Evolutionary conservation across 2,113 vertebrate species (phyloP).

Genomic region (Gyps fulvus): DNA sequence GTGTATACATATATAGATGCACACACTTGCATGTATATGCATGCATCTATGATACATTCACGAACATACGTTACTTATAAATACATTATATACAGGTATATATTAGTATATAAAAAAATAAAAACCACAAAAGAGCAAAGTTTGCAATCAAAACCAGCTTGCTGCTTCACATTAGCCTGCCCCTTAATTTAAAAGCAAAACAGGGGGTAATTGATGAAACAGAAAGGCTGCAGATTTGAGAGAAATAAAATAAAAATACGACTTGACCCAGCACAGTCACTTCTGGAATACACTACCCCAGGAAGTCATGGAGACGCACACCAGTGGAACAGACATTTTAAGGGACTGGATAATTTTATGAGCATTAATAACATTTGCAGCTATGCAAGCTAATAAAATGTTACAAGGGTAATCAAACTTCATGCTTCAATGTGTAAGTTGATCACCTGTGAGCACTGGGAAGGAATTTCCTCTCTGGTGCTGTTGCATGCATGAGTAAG

Average conservation of each 20-base stretch:
- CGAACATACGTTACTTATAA: not conserved
- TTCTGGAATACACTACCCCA: constrained; percentile 35
- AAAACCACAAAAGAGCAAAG: not conserved
- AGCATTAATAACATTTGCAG: constrained; percentile 70
- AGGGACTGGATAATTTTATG: constrained; percentile 65
- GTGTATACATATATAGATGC: no score
- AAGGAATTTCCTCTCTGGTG: constrained; percentile 59
- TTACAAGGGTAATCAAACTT: constrained; percentile 68
- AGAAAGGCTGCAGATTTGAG: not conserved
- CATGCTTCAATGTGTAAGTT: constrained; percentile 57
- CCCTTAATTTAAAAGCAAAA: not conserved
- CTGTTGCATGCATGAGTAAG: not conserved
- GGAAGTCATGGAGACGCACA: constrained; percentile 30
- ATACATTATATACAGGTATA: not conserved
- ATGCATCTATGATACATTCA: not conserved
- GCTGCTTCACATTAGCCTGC: not conserved
- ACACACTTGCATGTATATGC: not conserved
- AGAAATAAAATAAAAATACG: constrained; percentile 27
- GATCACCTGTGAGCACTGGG: constrained; percentile 48
- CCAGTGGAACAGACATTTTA: constrained; percentile 52
- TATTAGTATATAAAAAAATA: not conserved
- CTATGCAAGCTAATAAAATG: constrained; percentile 67
- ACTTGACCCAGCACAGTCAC: not conserved
- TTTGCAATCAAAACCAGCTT: not conserved
- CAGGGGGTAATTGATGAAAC: not conserved